phyloP scores from a whole-genome alignment of 2,888 invertebrate species.

The Yponomeuta sedellus region DNA sequence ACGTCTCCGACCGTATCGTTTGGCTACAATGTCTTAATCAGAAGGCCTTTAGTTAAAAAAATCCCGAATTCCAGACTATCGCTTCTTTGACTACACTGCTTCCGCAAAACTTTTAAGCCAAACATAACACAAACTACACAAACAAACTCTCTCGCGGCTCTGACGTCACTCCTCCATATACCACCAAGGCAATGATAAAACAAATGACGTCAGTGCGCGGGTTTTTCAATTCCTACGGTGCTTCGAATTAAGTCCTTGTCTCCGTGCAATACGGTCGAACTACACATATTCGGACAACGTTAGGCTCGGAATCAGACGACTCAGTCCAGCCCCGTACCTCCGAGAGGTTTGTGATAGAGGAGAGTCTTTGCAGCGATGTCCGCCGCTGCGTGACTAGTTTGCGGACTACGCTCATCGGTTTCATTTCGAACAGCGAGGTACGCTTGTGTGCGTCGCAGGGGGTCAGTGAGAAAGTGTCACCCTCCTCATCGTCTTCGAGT shows the following conservation, averaged over 20 bases:
- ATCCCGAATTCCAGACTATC: no score
- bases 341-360: conserved; percentile 69
- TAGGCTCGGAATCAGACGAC: conserved; percentile 19
- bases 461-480: background rate
- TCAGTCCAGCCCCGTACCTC: conserved; percentile 59
- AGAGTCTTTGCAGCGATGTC: conserved; percentile 66
- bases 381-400: conserved; percentile 71
- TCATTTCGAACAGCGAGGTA: conserved; percentile 59
- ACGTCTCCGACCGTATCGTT: background rate
- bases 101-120: no score
- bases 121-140: no score
- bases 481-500: conserved; percentile 58
- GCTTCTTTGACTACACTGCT: no score
- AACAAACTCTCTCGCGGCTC: no score
- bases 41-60: background rate
- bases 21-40: background rate
- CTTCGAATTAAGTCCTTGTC: background rate
- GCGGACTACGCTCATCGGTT: conserved; percentile 69
- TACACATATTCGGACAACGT: background rate
- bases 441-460: conserved; percentile 17
- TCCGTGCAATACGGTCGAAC: background rate
- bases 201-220: no score
- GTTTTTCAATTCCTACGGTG: background rate
- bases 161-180: no score
- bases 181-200: no score